A percentile compares a stretch with the other conserved stretches of the same genome.
These are phyloP conservation scores for Microcebus murinus DNA, from an alignment of 2,113 vertebrate species.

Conservation along the genomic window DNA sequence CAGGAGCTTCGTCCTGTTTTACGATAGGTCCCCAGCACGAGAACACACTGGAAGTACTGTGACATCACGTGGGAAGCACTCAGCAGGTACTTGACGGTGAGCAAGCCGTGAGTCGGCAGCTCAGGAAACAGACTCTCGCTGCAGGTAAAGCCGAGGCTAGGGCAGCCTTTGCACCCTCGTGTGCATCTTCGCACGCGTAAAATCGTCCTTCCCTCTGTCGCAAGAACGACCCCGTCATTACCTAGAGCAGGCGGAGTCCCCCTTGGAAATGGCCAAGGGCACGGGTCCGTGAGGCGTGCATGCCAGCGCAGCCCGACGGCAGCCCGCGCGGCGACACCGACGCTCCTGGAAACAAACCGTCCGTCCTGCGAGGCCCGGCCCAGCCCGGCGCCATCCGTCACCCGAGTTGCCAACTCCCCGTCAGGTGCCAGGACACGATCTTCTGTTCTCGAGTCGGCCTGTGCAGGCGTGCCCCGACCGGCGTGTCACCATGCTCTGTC, in stretches of 20 bases:
- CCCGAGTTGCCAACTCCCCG: neutral
- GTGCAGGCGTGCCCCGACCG: neutral
- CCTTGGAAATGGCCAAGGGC: neutral
- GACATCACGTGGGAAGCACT: neutral
- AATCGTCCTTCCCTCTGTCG: neutral
- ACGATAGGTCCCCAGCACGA: neutral
- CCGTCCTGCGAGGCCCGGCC: too few species aligned
- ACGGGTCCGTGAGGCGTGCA: rapidly evolving
- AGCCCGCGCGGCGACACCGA: rapidly evolving
- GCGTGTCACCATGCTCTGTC: neutral
- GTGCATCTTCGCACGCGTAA: rapidly evolving
- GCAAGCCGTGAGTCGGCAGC: neutral
- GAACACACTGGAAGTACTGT: neutral
- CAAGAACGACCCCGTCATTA: neutral
- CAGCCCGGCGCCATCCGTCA: neutral
- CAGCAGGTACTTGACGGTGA: constrained; percentile 39
- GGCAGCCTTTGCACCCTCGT: neutral
- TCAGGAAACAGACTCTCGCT: constrained; percentile 42
- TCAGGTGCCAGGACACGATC: neutral
- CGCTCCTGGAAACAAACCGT: neutral
- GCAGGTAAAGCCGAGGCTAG: neutral
- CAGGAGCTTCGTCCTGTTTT: neutral
- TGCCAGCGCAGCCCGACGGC: rapidly evolving
- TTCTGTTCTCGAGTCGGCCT: neutral
- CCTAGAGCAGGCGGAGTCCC: neutral